These are phyloP conservation scores for Temnothorax curvispinosus DNA, from an alignment of 1,140 invertebrate species.

Conservation along the genomic window DNA sequence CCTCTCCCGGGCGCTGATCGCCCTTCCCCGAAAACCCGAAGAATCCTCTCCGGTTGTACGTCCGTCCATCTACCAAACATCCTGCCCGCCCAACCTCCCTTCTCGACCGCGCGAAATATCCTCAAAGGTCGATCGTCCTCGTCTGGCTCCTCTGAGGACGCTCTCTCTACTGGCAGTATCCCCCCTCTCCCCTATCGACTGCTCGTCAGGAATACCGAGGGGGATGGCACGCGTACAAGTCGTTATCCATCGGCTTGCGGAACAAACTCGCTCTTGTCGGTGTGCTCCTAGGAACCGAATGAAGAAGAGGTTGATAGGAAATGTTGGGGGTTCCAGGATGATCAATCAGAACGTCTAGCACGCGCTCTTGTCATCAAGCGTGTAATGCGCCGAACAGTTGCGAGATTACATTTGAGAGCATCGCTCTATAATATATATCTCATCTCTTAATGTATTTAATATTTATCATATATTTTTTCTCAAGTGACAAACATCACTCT, in stretches of 20 bases:
- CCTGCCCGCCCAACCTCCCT: conserved; percentile 63
- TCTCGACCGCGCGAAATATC: conserved; percentile 17
- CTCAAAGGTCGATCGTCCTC: conserved; percentile 42
- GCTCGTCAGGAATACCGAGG: conserved; percentile 66
- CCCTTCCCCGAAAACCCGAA: conserved; percentile 44
- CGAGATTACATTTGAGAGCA: conserved; percentile 13
- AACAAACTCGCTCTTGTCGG: conserved; percentile 46
- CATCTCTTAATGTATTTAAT: neutral
- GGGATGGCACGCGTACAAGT: conserved; percentile 78
- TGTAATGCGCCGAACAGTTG: conserved; percentile 1
- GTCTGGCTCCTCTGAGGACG: conserved; percentile 28
- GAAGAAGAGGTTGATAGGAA: conserved; percentile 40
- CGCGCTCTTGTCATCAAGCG: conserved; percentile 39
- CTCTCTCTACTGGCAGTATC: conserved; percentile 9
- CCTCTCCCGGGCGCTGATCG: conserved; percentile 73
- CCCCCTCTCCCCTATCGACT: neutral
- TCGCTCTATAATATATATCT: neutral
- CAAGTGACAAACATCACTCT: neutral
- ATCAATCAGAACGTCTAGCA: conserved; percentile 76
- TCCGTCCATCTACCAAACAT: conserved; percentile 79
- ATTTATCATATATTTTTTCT: neutral
- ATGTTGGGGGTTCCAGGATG: conserved; percentile 63
- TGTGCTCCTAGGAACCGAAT: conserved; percentile 32
- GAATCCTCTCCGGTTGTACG: conserved; percentile 64
- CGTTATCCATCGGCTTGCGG: conserved; percentile 74